Conservation (phyloP, 2,888 invertebrate species). For the Girardia tigrina region DNA sequence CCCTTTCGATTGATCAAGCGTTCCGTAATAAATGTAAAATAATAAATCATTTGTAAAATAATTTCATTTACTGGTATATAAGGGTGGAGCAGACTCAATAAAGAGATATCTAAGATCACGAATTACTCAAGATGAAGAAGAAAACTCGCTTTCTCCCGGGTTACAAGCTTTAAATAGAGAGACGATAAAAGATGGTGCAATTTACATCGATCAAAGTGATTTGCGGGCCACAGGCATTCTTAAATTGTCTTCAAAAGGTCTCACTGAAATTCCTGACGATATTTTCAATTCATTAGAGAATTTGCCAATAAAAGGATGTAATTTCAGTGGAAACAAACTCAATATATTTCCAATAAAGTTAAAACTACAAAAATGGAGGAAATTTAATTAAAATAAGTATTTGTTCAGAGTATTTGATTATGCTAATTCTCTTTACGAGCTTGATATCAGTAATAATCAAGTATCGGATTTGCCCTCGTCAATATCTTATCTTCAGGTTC, state of each 20-base stretch:
- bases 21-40: background rate
- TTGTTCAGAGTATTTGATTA: background rate
- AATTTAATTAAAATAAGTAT: too few relatives aligned
- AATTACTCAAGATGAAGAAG: background rate
- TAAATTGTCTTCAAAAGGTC: background rate
- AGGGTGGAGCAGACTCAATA: background rate
- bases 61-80: background rate
- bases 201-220: background rate
- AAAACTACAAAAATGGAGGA: too few relatives aligned
- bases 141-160: background rate
- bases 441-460: constrained; percentile 17
- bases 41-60: background rate
- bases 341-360: background rate
- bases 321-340: background rate
- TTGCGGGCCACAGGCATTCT: background rate
- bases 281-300: background rate
- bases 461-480: background rate
- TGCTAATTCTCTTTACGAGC: background rate
- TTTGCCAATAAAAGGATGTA: background rate
- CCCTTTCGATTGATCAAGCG: background rate
- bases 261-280: background rate
- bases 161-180: constrained; percentile 17
- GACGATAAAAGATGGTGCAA: background rate
- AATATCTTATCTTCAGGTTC: background rate
- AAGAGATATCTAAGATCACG: background rate